Evolutionary conservation across 2,888 invertebrate genomes (phyloP).

Genomic region (Eilema depressum): DNA sequence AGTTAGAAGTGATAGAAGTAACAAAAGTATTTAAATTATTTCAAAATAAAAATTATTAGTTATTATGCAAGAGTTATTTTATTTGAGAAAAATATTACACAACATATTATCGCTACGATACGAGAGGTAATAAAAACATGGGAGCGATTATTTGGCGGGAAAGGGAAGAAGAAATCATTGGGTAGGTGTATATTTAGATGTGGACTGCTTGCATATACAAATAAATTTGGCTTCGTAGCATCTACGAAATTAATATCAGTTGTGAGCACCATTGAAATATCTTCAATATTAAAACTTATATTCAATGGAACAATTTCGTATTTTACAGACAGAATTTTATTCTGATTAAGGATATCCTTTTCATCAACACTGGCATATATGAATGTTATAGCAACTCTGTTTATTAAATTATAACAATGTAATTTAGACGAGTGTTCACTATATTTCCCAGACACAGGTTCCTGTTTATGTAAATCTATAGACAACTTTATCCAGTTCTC

Average conservation of each 20-base stretch:
- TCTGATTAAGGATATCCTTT: conserved; percentile 46
- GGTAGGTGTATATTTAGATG: conserved; percentile 89
- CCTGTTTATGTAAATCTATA: conserved; percentile 42
- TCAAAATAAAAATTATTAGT: conserved; percentile 84
- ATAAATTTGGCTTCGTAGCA: conserved; percentile 63
- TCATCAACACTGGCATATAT: conserved; percentile 64
- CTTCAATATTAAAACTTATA: conserved; percentile 63
- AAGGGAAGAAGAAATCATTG: conserved; percentile 92
- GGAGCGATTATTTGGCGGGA: conserved; percentile 69
- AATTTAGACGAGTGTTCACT: conserved; percentile 60
- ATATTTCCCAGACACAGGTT: conserved; percentile 62
- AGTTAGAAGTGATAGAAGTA: conserved; percentile 82
- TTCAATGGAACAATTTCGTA: conserved; percentile 57
- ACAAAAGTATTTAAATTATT: conserved; percentile 85
- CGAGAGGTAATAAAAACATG: conserved; percentile 33
- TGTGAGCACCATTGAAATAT: conserved; percentile 67
- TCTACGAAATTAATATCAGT: conserved; percentile 75
- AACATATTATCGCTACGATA: conserved; percentile 46
- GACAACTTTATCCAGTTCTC: conserved; percentile 67
- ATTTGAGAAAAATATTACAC: conserved; percentile 63
- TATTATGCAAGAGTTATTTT: conserved; percentile 77
- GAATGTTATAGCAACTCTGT: conserved; percentile 65
- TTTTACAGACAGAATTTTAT: conserved; percentile 66
- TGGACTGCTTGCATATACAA: conserved; percentile 86
- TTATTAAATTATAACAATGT: conserved; percentile 70